Evolutionary conservation across 2,888 invertebrate species (phyloP).

Genomic region (Cataglyphis altisquamis): DNA sequence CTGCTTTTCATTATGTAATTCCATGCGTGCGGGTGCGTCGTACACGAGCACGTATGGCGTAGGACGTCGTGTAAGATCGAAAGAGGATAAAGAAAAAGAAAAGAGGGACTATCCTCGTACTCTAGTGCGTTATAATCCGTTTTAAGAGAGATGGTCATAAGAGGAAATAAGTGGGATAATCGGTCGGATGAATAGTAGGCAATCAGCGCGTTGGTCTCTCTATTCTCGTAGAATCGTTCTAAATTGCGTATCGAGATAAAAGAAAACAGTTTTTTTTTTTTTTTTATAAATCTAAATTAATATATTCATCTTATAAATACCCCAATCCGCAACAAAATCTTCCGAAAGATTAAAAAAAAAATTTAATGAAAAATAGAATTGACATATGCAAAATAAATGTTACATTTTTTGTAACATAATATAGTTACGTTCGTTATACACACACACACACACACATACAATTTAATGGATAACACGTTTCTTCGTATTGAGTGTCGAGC

Average conservation of each 20-base stretch:
- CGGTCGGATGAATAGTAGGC: neutral
- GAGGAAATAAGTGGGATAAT: slow-evolving; percentile 1
- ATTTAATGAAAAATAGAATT: neutral
- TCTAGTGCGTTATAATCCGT: slow-evolving; percentile 5
- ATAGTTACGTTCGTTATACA: too few species aligned
- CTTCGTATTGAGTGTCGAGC: neutral
- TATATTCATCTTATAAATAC: neutral
- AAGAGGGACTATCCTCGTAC: neutral
- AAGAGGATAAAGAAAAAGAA: slow-evolving; percentile 23
- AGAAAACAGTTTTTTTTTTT: neutral
- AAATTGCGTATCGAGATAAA: neutral
- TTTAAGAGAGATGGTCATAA: neutral
- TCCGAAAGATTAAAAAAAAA: neutral
- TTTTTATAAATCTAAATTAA: neutral
- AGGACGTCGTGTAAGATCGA: slow-evolving; percentile 16
- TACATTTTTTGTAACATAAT: neutral
- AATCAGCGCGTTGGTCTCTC: neutral
- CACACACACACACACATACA: too few species aligned
- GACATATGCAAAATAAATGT: neutral
- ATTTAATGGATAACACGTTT: slow-evolving; percentile 7
- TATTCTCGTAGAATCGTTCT: neutral
- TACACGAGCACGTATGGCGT: neutral
- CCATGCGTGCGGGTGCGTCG: neutral
- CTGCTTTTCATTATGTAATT: slow-evolving; percentile 43
- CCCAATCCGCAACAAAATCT: neutral